Evolutionary conservation across 2,797 vertebrate genomes (phyloP), one percentile per base, ranked within the genome.

Genomic region (Petrocephalus schoutedeni): DNA sequence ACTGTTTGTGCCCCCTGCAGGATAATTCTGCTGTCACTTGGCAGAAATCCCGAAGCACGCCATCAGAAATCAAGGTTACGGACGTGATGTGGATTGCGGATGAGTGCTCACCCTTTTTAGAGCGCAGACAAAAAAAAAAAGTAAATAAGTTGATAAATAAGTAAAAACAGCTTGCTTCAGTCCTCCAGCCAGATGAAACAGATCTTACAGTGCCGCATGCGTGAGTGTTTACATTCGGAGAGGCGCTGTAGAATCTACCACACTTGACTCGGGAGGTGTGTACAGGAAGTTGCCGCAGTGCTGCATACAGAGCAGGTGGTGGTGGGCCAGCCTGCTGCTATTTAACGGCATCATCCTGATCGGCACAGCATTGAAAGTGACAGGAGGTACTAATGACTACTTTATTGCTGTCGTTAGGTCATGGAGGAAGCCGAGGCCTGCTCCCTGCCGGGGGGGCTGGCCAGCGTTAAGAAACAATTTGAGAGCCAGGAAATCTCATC

Each of bases 391-490:
- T 93, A 93, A 90, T 89, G 90, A 93, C 95, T 91, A 93, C 93
- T 95, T 92, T 85, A 88, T 93, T 93, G 92, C 93, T 91, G 59
- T 91, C 92, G 90, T 91, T 93, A 99, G 98, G 94, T 95, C 94
- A 94, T 97, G 94, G 97, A 98, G 91, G 97, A 98, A 91, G 94
- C 92, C n/a, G 97, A 96, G 91, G 94, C 96, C 90, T 96, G 96
- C 91, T 96, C 96, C 57, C 95, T 98, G 93, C 96, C 97, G 88
- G 98, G 97, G 90, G 98, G 97, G 91, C 92, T 98, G 88, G 97
- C 97, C 93, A 97, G 95, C 87, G 94, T 98, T 93, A 97, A 97
- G 91, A 97, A 96, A 95, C 98, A 97, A 89, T 98, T 99, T 88
- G 98, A 98, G 92, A 97, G 92, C 91, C 95, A 95, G 59, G 94